Base-by-base conservation (phyloP, 1,140 invertebrate genomes). In the Eciton burchellii region DNA sequence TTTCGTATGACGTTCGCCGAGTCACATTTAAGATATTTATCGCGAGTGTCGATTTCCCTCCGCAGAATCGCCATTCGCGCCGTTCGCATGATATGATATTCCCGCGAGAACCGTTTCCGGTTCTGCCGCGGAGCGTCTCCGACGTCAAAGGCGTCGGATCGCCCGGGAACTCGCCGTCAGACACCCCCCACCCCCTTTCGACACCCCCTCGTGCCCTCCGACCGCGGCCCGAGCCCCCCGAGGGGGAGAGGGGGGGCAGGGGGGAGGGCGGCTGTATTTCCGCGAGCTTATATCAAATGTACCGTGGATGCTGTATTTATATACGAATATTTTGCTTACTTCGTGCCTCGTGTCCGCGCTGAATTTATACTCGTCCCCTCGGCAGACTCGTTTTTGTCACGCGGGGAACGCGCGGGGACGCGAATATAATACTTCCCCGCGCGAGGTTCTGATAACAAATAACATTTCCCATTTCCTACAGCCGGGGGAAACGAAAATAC, bases 351-450 rank as follows among this genome's bases (percentile, higher is more conserved):
- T 54, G 74, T 79, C 74, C 68, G 74, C 63, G 8, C 68, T 63
- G 63, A 79, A 79, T 79, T 79, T 79, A 57, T 79, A 79, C 49
- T 68, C 74, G 62, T 79, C 74, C 63, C 26, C n/a, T n/a, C 49
- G 52, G 35, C 74, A 79, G 74, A 79, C 62, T 56, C 49, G 74
- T 79, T 79, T 79, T 79, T 79, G 49, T 79, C 52, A n/a, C n/a
- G 49, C 35, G 21, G 68, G 35, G 29, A 16, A 77, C n/a, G 60
- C 73, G 62, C 73, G 26, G 26, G n/a, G n/a, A n/a, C n/a, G 24
- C 74, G 62, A 43, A 26, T 77, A 26, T 77, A 77, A 66, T 68
- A 68, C 43, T 16, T 68, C 52, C 74, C 52, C 74, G 45, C 29
- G 49, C 29, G 56, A 68, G 21, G 29, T 68, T 56, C 49, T 29